Base-by-base conservation (phyloP, 2,113 vertebrate species). In the Mesocricetus auratus region DNA sequence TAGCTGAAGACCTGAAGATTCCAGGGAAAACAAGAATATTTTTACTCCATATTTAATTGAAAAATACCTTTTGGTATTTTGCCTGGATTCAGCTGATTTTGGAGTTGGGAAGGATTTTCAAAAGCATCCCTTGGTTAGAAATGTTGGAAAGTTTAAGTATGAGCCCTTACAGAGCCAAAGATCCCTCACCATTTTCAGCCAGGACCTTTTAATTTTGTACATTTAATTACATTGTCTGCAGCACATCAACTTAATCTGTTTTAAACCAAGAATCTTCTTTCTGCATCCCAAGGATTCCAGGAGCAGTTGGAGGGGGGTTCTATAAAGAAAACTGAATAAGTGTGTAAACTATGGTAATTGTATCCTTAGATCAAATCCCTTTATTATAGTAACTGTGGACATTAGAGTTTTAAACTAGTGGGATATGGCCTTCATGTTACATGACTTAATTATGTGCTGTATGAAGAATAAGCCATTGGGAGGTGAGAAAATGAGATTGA, bases 51-150 rank as follows among this genome's bases (percentile, higher is more conserved):
- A 50, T 89, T 95, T 96, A 96, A 78, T 88, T 90, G 29, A 93
- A 92, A 94, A 91, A 85, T 92, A 1, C 79, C 24, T 75, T 73
- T 93, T 89, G 86, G 12, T 71, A 81, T 58, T 58, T 81, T 26
- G 17, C 36, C 56, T 42, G 19, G 36, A 81, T 19, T 95, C 47
- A 82, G n/a, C n/a, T 78, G 36, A 58, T 86, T 94, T 94, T 93
- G 31, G 17, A 95, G 13, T 47, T 95, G 86, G n/a, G 39, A 71
- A 79, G n/a, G 50, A 91, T 94, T 89, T 96, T 95, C 66, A 96
- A 93, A 58, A 93, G 68, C 17, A 60, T 78, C 78, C 89, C 50
- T 39, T 36, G 36, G 2, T 95, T 83, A 56, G 6, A 26, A 89
- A 68, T 26, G 24, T 64, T 45, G 58, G 36, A 77, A 93, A 94